Conservation (phyloP, 2,888 invertebrate genomes). For the Vanessa cardui region DNA sequence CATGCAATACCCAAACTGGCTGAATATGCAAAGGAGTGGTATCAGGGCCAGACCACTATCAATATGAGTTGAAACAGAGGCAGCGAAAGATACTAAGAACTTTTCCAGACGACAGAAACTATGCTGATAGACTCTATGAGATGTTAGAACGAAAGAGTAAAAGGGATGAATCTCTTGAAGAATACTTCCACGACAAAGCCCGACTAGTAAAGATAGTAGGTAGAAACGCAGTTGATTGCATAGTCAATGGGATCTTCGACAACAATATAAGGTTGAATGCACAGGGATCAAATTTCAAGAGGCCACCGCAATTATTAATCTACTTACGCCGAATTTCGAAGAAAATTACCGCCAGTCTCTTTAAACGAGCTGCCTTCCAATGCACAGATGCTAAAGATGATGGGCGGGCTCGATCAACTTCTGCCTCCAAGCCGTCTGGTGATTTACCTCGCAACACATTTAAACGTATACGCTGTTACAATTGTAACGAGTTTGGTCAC, state of each 20-base stretch:
- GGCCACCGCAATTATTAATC: background rate
- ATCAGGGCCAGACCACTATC: conserved; percentile 31
- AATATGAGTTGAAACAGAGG: conserved; percentile 22
- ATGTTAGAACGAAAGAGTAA: conserved; percentile 30
- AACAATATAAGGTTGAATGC: conserved; percentile 3
- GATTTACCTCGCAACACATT: no score
- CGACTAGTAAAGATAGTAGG: conserved; percentile 25
- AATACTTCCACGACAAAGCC: conserved; percentile 35
- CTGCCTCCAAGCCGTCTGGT: no score
- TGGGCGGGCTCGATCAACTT: no score
- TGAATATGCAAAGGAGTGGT: conserved; percentile 41
- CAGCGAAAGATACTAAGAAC: conserved; percentile 35
- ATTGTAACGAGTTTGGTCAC: background rate
- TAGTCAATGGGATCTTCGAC: conserved; percentile 7
- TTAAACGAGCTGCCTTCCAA: no score
- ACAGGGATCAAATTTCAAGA: conserved; percentile 1
- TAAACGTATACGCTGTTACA: background rate
- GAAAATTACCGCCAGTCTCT: background rate
- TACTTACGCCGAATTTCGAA: background rate
- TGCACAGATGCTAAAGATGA: no score
- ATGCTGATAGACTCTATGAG: conserved; percentile 36
- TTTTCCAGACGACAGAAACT: conserved; percentile 41
- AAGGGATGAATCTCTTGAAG: conserved; percentile 38
- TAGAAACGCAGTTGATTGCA: conserved; percentile 34
- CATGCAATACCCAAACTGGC: conserved; percentile 41